These are phyloP conservation scores for Smutsia gigantea DNA, from an alignment of 2,797 vertebrate genomes.

Conservation along the genomic window DNA sequence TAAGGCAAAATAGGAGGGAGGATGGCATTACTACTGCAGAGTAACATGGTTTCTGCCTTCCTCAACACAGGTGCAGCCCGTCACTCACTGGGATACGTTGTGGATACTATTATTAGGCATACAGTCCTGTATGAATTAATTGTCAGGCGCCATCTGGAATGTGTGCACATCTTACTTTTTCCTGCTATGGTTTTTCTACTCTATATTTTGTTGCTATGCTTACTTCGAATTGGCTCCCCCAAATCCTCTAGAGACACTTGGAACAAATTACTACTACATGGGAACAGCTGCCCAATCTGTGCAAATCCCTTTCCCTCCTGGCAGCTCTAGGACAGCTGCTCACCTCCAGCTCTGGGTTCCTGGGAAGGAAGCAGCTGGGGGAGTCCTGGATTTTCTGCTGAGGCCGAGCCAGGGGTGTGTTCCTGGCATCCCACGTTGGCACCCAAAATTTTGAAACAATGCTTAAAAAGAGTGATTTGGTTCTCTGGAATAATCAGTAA, in stretches of 20 bases:
- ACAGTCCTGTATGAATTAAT: not conserved
- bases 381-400: not conserved
- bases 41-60: not conserved
- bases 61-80: not conserved
- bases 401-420: not conserved
- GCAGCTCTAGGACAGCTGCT: not conserved
- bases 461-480: not conserved
- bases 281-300: not conserved
- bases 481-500: not conserved
- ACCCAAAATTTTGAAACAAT: not conserved
- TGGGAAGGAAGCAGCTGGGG: too few species aligned
- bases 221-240: not conserved
- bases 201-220: not conserved
- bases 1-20: not conserved
- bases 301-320: not conserved
- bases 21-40: not conserved
- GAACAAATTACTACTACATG: not conserved
- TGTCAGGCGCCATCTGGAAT: not conserved
- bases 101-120: not conserved
- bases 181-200: not conserved
- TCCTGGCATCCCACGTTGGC: not conserved
- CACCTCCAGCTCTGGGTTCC: rapidly evolving
- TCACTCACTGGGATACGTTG: not conserved
- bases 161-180: not conserved
- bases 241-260: not conserved